A percentile compares a stretch with the other conserved stretches of the same genome.
Evolutionary conservation across 2,888 invertebrate genomes (phyloP).

Genomic region (Agrotis segetum): DNA sequence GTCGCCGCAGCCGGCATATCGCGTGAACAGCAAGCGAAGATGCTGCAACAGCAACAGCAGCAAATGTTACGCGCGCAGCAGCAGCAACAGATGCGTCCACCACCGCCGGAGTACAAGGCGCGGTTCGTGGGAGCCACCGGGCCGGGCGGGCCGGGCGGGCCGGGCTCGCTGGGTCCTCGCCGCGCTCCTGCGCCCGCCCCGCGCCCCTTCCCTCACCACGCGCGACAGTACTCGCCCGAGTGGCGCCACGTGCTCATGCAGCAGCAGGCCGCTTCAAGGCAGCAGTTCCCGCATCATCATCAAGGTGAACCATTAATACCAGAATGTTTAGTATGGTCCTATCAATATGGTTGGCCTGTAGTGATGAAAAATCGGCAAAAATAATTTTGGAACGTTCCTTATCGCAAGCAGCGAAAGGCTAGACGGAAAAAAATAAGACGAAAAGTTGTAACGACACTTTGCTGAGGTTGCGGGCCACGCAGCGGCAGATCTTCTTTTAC

Average conservation of each 20-base stretch:
- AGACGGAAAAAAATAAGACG: too few species aligned
- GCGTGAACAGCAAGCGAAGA: constrained; percentile 92
- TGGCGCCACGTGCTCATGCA: constrained; percentile 92
- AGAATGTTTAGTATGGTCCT: neutral
- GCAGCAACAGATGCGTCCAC: constrained; percentile 92
- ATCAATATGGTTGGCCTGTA: neutral
- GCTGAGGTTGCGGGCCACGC: too few species aligned
- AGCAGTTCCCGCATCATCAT: constrained; percentile 88
- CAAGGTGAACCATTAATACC: constrained; percentile 76
- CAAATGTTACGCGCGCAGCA: constrained; percentile 92
- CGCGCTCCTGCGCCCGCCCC: constrained; percentile 74
- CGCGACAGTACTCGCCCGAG: constrained; percentile 86
- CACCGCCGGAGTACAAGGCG: constrained; percentile 96
- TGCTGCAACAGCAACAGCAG: constrained; percentile 93
- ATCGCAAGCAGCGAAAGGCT: too few species aligned
- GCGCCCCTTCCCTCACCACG: constrained; percentile 80
- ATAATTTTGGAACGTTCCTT: too few species aligned
- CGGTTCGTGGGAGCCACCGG: constrained; percentile 85
- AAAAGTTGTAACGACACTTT: too few species aligned
- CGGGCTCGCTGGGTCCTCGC: constrained; percentile 69
- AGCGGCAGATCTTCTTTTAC: too few species aligned
- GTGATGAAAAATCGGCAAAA: neutral
- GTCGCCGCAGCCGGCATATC: constrained; percentile 87
- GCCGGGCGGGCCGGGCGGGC: constrained; percentile 39
- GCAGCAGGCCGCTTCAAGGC: constrained; percentile 85